These are phyloP conservation scores for Brachystomella parvula DNA, from an alignment of 1,140 invertebrate genomes.

Conservation along the genomic window DNA sequence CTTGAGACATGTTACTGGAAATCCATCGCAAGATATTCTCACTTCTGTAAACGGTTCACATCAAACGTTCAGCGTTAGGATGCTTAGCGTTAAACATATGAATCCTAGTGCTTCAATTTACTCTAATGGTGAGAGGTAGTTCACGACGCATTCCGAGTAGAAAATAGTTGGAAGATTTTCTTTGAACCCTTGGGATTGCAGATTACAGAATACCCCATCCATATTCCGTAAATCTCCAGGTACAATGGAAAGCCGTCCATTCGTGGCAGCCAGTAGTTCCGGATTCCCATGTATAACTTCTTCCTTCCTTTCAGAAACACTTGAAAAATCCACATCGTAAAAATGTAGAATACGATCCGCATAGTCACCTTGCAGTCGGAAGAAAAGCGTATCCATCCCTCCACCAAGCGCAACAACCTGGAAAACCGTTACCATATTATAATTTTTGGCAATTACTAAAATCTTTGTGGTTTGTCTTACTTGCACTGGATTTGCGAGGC, in stretches of 20 bases:
- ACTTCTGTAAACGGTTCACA: constrained; percentile 20
- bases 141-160: constrained; percentile 38
- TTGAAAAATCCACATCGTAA: constrained; percentile 34
- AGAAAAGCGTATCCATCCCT: constrained; percentile 32
- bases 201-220: constrained; percentile 3
- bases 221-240: constrained; percentile 27
- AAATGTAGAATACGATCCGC: constrained; percentile 13
- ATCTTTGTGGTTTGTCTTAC: constrained; percentile 17
- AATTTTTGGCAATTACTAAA: neutral
- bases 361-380: constrained; percentile 24
- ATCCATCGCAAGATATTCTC: constrained; percentile 29
- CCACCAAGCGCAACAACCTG: constrained; percentile 28
- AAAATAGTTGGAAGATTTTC: constrained; percentile 30
- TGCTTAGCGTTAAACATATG: neutral
- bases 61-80: neutral
- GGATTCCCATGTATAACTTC: constrained; percentile 24
- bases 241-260: constrained; percentile 23
- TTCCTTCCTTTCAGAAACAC: constrained; percentile 24
- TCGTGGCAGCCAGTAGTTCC: constrained; percentile 15
- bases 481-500: constrained; percentile 22
- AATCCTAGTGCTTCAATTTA: constrained; percentile 11
- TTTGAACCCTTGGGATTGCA: constrained; percentile 23
- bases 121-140: constrained; percentile 34
- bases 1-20: constrained; percentile 18
- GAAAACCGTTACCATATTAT: neutral